Evolutionary conservation across 2,113 vertebrate genomes (phyloP).

Genomic region (Falcunculus frontatus): DNA sequence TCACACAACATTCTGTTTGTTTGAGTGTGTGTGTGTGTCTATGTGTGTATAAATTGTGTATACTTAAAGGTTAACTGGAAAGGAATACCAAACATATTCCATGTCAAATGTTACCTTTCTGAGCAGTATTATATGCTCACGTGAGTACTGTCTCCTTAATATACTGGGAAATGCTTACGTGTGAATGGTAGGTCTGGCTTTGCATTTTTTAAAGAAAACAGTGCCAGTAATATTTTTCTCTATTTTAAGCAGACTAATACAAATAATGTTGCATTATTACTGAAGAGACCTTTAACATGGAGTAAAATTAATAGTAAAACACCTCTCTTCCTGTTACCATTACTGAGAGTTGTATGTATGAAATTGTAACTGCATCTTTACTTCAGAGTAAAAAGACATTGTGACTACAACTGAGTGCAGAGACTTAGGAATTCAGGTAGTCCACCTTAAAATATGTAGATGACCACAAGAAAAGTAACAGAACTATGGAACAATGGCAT

Average conservation of each 20-base stretch:
- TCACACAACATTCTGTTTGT: rapidly evolving
- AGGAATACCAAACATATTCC: not conserved
- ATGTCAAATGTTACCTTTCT: not conserved
- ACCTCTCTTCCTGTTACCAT: not conserved
- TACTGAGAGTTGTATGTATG: not conserved
- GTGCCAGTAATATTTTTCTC: not conserved
- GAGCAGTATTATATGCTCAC: not conserved
- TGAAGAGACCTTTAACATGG: not conserved
- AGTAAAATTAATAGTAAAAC: not conserved
- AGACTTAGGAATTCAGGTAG: not conserved
- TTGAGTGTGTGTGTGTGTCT: not conserved
- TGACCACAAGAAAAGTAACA: not conserved
- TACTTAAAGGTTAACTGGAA: not conserved
- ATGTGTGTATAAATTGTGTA: not conserved
- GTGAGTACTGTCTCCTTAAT: not conserved
- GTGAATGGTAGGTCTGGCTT: not conserved
- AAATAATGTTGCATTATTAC: not conserved
- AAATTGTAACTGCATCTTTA: not conserved
- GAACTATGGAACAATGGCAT: not conserved
- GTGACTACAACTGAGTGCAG: not conserved
- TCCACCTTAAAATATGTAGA: not conserved
- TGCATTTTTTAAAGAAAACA: not conserved
- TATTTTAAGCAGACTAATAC: not conserved
- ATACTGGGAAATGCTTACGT: not conserved
- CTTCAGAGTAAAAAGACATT: not conserved